A percentile compares a stretch with the other conserved stretches of the same genome.
Conservation (phyloP, 37 sponge, comb jelly and placozoan genomes). For the Aplysina aerophoba region DNA sequence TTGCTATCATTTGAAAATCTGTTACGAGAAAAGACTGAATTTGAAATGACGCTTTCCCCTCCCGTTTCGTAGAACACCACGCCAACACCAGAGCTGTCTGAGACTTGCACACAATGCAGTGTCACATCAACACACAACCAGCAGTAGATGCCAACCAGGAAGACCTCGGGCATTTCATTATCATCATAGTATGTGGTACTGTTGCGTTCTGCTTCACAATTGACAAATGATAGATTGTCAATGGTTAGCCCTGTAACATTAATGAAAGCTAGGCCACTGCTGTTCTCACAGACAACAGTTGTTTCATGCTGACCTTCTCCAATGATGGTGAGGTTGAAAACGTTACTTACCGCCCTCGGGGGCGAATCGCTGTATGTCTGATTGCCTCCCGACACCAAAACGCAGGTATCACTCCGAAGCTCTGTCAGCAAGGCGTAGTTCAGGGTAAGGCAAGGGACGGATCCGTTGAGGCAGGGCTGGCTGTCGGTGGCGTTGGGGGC, state of each 20-base stretch:
- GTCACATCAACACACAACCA: constrained; percentile 23
- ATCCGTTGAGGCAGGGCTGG: background rate
- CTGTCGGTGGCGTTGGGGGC: background rate
- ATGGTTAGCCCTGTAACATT: background rate
- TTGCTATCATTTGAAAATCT: background rate
- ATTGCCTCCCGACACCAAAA: background rate
- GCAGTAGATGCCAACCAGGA: constrained; percentile 43
- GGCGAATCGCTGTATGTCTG: background rate
- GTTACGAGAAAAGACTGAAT: constrained; percentile 32
- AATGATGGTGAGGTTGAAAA: background rate
- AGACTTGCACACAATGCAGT: constrained; percentile 22
- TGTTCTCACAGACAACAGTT: background rate
- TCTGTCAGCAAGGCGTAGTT: background rate
- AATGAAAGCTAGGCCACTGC: constrained; percentile 30
- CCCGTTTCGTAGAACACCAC: constrained; percentile 43
- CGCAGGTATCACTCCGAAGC: background rate
- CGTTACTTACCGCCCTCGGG: constrained; percentile 1
- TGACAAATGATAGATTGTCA: constrained; percentile 15
- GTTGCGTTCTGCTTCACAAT: background rate
- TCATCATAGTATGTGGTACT: constrained; percentile 13
- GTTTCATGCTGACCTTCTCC: background rate
- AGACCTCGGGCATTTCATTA: background rate
- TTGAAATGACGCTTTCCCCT: constrained; percentile 33
- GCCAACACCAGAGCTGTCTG: constrained; percentile 25
- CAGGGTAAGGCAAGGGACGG: background rate